phyloP scores from a whole-genome alignment of 2,797 vertebrate species.

The Gallinago solitaria region DNA sequence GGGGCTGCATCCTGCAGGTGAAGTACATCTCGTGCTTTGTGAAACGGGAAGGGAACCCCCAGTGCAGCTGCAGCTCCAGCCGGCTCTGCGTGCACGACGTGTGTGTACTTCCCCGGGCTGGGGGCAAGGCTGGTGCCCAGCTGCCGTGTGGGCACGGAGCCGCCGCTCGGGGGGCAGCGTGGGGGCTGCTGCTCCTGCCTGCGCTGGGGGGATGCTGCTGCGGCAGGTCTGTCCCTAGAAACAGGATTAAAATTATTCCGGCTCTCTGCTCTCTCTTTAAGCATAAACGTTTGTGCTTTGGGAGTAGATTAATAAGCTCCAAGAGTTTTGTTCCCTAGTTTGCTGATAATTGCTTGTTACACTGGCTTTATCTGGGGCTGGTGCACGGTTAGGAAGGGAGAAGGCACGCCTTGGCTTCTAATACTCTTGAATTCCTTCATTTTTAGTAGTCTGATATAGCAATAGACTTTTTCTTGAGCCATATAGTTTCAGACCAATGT shows the following conservation, averaged over 20 bases:
- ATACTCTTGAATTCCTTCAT: not conserved
- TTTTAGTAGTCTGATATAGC: not conserved
- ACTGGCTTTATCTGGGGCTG: not conserved
- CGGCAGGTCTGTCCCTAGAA: fast-evolving
- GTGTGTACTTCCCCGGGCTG: not conserved
- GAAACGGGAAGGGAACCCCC: not conserved
- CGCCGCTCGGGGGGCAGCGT: fast-evolving
- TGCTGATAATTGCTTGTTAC: not conserved
- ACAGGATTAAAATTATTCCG: not conserved
- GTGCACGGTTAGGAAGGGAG: not conserved
- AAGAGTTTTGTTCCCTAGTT: not conserved
- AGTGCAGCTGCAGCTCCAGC: not conserved
- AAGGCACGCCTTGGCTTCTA: not conserved
- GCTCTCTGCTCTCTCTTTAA: not conserved
- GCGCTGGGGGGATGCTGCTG: fast-evolving
- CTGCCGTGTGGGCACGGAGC: not conserved
- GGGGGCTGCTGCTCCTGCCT: not conserved
- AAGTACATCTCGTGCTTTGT: fast-evolving
- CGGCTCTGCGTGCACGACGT: fast-evolving
- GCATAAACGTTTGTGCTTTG: not conserved
- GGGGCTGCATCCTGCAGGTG: not conserved
- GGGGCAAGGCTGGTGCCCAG: not conserved
- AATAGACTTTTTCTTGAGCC: not conserved
- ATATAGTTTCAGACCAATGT: not conserved
- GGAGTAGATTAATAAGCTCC: not conserved